A percentile compares a stretch with the other conserved stretches of the same genome.
Conservation (phyloP, 2,797 vertebrate genomes). For the Allobates femoralis region DNA sequence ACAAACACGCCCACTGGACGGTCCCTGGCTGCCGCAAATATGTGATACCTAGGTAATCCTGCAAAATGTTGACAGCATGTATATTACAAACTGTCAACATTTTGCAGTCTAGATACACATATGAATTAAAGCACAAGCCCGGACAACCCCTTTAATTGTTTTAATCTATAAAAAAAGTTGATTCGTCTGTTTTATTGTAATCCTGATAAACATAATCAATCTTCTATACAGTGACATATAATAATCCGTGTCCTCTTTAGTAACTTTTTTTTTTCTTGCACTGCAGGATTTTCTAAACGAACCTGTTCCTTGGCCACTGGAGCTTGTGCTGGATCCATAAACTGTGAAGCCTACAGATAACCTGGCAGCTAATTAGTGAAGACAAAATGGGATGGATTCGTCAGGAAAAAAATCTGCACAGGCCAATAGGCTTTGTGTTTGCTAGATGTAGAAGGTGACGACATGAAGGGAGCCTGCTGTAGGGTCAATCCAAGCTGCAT, state of each 20-base stretch:
- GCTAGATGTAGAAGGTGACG: conserved; percentile 31
- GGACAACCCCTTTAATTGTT: too few species aligned
- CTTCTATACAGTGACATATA: not conserved
- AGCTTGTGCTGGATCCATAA: conserved; percentile 57
- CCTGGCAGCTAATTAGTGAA: conserved; percentile 51
- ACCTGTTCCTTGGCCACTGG: conserved; percentile 53
- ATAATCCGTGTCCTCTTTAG: not conserved
- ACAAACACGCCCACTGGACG: too few species aligned
- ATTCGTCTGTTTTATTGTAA: too few species aligned
- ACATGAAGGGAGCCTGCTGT: not conserved
- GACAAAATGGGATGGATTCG: not conserved
- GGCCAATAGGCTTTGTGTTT: not conserved
- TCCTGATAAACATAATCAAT: too few species aligned
- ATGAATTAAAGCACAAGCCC: too few species aligned
- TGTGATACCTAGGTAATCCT: too few species aligned
- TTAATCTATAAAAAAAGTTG: too few species aligned
- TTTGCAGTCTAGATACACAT: too few species aligned
- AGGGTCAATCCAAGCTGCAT: not conserved
- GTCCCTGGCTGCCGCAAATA: too few species aligned
- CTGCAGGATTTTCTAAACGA: not conserved
- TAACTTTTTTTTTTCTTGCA: not conserved
- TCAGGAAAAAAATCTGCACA: conserved; percentile 8
- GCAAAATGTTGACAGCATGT: too few species aligned
- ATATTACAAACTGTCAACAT: too few species aligned
- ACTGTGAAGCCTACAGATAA: conserved; percentile 64